Evolutionary conservation across 2,888 invertebrate genomes (phyloP), one percentile per base, ranked within the genome.

Genomic region (Leptinotarsa rubiginosa): DNA sequence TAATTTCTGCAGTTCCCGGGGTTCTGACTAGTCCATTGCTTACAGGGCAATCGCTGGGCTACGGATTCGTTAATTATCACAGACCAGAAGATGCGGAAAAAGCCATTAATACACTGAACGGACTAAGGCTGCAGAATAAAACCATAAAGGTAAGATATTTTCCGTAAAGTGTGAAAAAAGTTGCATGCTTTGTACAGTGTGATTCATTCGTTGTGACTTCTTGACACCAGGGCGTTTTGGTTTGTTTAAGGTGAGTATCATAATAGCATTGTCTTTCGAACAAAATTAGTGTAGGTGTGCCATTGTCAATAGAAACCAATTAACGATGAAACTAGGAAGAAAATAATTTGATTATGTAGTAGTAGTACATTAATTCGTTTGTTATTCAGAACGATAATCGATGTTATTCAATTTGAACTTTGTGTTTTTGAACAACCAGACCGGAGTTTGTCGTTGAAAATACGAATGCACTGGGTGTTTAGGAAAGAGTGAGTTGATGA

Each of bases 1-100:
- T 82, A 80, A 82, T 86, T 85, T 85, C 86, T 84, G 83, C 87
- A 87, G 87, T 86, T 84, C 86, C 87, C 84, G 87, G 87, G 86
- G 86, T 86, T 87, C 85, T 87, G 86, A 87, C 86, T 87, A 87
- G 87, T 87, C 87, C 87, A 84, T 88, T 88, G 87, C 87, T 88
- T 89, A 88, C 89, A 92, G 99, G 99, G 84, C 99, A 99, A 90
- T 98, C 98, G 90, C 92, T 99, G 86, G 99, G 99, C 85, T 99
- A 99, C 90, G 99, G 99, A 83, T 99, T 99, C 90, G 99, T 99
- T 86, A 99, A 99, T 91, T 99, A 99, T 90, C 96, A 97, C 88
- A 93, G 97, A 82, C 93, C 97, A 71, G 97, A 98, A 89, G 99
- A 99, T 89, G 99, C 99, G 77, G 97, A 97, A 88, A 98, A 99